phyloP scores from a whole-genome alignment of 1,140 invertebrate genomes.

The Phocides pigmalion region DNA sequence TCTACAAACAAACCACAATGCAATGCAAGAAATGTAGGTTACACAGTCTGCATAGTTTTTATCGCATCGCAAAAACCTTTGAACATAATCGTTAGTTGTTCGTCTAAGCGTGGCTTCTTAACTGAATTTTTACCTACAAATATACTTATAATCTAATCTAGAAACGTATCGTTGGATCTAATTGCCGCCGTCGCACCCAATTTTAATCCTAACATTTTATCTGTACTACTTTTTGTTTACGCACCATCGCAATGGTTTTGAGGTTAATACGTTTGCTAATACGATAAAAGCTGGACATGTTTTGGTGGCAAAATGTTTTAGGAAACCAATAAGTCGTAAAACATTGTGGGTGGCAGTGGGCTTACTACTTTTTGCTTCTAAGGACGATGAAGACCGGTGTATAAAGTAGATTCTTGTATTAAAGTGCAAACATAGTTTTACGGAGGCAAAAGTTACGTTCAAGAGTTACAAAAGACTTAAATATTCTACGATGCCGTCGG shows the following conservation, averaged over 20 bases:
- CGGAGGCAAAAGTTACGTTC: constrained; percentile 2
- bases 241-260: constrained; percentile 44
- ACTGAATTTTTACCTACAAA: constrained; percentile 32
- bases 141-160: constrained; percentile 51
- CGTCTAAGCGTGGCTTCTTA: neutral
- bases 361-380: neutral
- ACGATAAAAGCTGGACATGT: constrained; percentile 3
- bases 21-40: neutral
- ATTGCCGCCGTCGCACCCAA: constrained; percentile 60
- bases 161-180: constrained; percentile 50
- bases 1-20: neutral
- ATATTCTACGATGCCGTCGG: constrained; percentile 63
- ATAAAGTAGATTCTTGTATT: neutral
- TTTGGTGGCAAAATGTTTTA: neutral
- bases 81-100: neutral
- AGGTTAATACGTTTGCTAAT: constrained; percentile 50
- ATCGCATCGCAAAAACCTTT: neutral
- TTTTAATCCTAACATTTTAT: constrained; percentile 38
- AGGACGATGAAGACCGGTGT: constrained; percentile 5
- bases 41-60: neutral
- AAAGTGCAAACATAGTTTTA: neutral
- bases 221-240: constrained; percentile 54
- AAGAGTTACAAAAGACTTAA: constrained; percentile 18
- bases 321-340: neutral
- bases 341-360: neutral